phyloP scores from a whole-genome alignment of 2,797 vertebrate species.

The Acipenser ruthenus region DNA sequence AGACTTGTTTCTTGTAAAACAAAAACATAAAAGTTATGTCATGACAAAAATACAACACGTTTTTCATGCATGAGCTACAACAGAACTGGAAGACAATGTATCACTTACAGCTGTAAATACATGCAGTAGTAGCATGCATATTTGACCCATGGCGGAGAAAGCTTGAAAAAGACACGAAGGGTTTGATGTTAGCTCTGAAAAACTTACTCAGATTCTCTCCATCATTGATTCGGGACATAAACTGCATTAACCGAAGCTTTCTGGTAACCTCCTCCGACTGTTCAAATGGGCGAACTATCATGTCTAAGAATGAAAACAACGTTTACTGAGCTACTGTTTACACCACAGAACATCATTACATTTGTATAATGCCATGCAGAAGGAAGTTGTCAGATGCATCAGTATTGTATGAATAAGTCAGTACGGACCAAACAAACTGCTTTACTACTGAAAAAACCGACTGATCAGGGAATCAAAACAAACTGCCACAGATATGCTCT shows the following conservation, averaged over 20 bases:
- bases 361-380: neutral
- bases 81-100: too few relatives aligned
- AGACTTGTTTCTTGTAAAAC: too few relatives aligned
- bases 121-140: too few relatives aligned
- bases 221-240: conserved; percentile 49
- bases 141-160: too few relatives aligned
- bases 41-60: too few relatives aligned
- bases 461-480: neutral
- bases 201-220: conserved; percentile 49
- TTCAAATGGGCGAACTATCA: conserved; percentile 41
- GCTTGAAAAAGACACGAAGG: too few relatives aligned
- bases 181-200: too few relatives aligned
- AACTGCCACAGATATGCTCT: neutral
- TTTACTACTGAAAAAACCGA: neutral
- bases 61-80: too few relatives aligned
- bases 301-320: conserved; percentile 27
- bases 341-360: too few relatives aligned
- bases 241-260: conserved; percentile 48
- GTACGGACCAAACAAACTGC: neutral
- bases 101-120: too few relatives aligned
- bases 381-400: neutral
- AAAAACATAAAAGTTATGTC: too few relatives aligned
- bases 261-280: conserved; percentile 9
- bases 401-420: neutral
- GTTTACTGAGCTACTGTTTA: neutral